A percentile compares a stretch with the other conserved stretches of the same genome.
Conservation (phyloP, 2,888 invertebrate species). For the Drosophila mimica region DNA sequence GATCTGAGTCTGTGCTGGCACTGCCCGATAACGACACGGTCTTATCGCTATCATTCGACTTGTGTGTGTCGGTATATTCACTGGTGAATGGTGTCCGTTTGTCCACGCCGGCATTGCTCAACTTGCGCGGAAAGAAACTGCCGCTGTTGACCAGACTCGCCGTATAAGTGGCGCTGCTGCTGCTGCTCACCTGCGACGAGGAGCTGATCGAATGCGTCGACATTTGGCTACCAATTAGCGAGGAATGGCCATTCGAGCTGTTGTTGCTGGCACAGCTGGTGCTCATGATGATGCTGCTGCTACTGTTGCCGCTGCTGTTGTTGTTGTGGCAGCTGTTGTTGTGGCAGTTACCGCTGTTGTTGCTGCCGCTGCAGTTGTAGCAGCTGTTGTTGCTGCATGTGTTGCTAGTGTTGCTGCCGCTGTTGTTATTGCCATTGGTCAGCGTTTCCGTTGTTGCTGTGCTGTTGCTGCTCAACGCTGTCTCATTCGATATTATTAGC, state of each 20-base stretch:
- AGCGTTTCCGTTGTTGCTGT: constrained; percentile 16
- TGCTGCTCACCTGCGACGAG: constrained; percentile 46
- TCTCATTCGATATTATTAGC: constrained; percentile 73
- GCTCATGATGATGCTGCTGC: constrained; percentile 15
- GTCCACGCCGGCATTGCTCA: constrained; percentile 83
- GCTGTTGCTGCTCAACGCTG: constrained; percentile 13
- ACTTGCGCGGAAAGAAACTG: constrained; percentile 86
- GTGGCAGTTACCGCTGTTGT: constrained; percentile 35
- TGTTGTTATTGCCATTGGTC: constrained; percentile 58
- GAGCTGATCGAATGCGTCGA: constrained; percentile 51
- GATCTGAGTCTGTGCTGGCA: constrained; percentile 93
- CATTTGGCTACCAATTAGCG: constrained; percentile 59
- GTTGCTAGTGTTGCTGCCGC: constrained; percentile 29
- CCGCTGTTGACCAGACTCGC: constrained; percentile 67
- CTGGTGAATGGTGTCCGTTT: constrained; percentile 81
- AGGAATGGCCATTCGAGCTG: constrained; percentile 51
- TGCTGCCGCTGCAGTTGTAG: constrained; percentile 13
- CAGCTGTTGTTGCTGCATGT: constrained; percentile 12
- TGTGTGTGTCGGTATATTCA: constrained; percentile 86
- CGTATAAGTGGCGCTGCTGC: constrained; percentile 56
- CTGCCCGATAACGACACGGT: constrained; percentile 90
- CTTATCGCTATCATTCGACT: constrained; percentile 89
- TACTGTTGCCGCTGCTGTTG: constrained; percentile 25
- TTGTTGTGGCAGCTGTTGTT: constrained; percentile 25
- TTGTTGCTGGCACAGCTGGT: constrained; percentile 22